Base-by-base conservation (phyloP, 1,140 invertebrate genomes). In the Potamilus streckersoni region DNA sequence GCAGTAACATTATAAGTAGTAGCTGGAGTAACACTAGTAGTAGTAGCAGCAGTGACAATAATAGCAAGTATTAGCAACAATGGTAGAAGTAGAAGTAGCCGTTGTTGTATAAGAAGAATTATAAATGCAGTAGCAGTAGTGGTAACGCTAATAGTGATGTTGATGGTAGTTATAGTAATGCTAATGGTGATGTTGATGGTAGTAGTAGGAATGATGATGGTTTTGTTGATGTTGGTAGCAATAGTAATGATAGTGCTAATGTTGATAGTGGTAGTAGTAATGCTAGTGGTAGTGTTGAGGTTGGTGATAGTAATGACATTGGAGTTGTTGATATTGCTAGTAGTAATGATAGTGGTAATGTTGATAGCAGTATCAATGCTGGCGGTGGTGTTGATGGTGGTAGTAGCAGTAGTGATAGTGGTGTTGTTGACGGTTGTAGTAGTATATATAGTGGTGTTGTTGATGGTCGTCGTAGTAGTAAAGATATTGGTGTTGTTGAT, bases 391-490 rank as follows among this genome's bases (percentile, higher is more conserved):
- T n/a, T 69, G 31, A 49, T 69, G 31, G 56, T 72, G 16, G 60
- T 67, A 65, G 70, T 72, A 38, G 70, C 66, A 65, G 60, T 67
- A 20, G 13, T 72, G 23, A 4, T 72, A 65, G 60, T 72, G 31
- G 68, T 69, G 31, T n/a, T 57, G 31, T n/a, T 72, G 55, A 55
- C 12, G 66, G 71, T 6, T 5, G 71, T 66, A 66, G 71, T 67
- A 58, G 59, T 70, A 57, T 8, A 3, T 0, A 20, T 69, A 49
- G 38, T 70, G 49, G 57, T 66, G 55, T 20, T 66, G 57, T 23
- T 66, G 55, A 49, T 66, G 57, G 63, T 73, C 20, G 71, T 66
- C 17, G 64, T 73, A 23, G 64, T 66, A 73, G 63, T 66, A 56
- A 64, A 12, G 57, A 57, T 69, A 55, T 31, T 69, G 57, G 55